Evolutionary conservation across 1,140 invertebrate genomes (phyloP).

Genomic region (Lethocerus indicus): DNA sequence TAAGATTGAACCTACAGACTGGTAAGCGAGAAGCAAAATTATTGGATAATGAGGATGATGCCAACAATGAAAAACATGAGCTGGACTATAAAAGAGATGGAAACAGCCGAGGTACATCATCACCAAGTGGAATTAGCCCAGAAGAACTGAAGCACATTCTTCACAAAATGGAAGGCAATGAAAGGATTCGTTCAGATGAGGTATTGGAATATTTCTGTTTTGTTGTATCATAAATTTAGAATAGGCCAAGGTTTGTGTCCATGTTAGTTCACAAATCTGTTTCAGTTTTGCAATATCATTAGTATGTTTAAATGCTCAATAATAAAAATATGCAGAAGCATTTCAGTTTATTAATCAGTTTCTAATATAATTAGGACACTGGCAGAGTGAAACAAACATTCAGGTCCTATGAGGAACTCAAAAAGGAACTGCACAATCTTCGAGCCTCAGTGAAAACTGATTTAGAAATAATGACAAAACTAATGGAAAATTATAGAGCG

Average conservation of each 20-base stretch:
- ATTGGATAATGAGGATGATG: constrained; percentile 29
- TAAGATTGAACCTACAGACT: constrained; percentile 54
- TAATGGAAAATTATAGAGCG: constrained; percentile 38
- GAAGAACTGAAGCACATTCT: constrained; percentile 21
- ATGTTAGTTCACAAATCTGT: no score
- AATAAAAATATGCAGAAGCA: no score
- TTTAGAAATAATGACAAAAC: constrained; percentile 39
- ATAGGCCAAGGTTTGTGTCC: no score
- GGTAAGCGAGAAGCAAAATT: constrained; percentile 57
- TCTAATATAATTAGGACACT: constrained; percentile 9
- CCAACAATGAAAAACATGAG: no score
- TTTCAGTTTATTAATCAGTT: no score
- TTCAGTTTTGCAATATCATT: no score
- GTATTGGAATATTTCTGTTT: no score
- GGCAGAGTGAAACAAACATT: constrained; percentile 25
- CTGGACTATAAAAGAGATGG: no score
- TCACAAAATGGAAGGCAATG: constrained; percentile 23
- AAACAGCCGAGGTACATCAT: no score
- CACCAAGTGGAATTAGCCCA: background rate
- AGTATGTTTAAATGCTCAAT: no score
- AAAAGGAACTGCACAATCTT: constrained; percentile 39
- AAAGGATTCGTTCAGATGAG: constrained; percentile 1
- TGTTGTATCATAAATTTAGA: no score
- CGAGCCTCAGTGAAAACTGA: constrained; percentile 48
- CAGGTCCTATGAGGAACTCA: constrained; percentile 44